A percentile compares a stretch with the other conserved stretches of the same genome.
These are phyloP conservation scores for Psittacula derbiana DNA, from an alignment of 2,797 vertebrate species.

Conservation along the genomic window DNA sequence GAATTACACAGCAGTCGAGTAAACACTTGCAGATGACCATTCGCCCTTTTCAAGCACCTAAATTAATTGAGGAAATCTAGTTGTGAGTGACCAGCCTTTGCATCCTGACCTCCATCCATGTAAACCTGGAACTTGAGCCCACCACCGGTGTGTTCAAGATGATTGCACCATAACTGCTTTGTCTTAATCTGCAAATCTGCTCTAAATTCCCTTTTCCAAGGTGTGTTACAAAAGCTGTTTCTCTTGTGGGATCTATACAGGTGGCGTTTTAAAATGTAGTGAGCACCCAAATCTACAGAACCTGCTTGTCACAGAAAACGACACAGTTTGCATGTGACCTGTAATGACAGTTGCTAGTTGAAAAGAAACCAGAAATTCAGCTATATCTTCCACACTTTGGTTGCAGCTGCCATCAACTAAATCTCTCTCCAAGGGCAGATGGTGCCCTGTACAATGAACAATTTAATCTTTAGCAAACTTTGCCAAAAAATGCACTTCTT, in stretches of 20 bases:
- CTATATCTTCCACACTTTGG: conserved; percentile 72
- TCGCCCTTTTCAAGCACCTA: not conserved
- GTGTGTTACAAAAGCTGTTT: conserved; percentile 42
- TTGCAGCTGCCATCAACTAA: conserved; percentile 74
- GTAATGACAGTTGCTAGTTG: conserved; percentile 60
- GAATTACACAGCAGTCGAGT: not conserved
- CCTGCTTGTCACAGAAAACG: conserved; percentile 68
- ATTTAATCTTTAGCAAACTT: conserved; percentile 79
- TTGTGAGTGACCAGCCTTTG: not conserved
- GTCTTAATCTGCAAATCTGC: not conserved
- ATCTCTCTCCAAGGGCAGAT: conserved; percentile 78
- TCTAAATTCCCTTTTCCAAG: conserved; percentile 14
- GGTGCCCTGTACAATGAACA: conserved; percentile 80
- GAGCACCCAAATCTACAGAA: conserved; percentile 40
- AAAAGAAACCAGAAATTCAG: conserved; percentile 72
- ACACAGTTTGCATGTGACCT: conserved; percentile 68
- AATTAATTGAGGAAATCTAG: not conserved
- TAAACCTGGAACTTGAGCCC: not conserved
- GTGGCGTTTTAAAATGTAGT: conserved; percentile 61
- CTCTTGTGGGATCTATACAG: conserved; percentile 47
- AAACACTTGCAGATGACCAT: not conserved
- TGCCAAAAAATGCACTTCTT: conserved; percentile 74
- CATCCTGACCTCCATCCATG: not conserved
- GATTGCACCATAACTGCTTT: not conserved
- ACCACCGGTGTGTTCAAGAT: not conserved